Evolutionary conservation across 2,113 vertebrate species (phyloP).

Genomic region (Poeciliopsis turrubarensis): DNA sequence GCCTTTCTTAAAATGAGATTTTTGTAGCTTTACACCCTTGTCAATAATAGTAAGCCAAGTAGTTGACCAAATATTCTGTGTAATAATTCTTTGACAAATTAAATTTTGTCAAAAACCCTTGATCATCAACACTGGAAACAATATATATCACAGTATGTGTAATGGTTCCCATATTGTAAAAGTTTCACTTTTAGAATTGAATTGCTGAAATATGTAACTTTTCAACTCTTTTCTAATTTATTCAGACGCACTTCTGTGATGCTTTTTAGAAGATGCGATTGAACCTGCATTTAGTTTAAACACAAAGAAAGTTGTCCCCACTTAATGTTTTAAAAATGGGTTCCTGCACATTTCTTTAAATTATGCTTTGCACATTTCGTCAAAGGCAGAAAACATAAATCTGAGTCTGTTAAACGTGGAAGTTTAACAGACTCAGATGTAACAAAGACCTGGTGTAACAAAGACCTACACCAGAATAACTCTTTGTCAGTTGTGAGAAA

Average conservation of each 20-base stretch:
- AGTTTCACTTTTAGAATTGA: background rate
- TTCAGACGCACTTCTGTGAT: background rate
- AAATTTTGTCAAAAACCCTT: no score
- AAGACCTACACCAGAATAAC: conserved; percentile 4
- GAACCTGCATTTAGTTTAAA: conserved; percentile 1
- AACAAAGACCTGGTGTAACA: background rate
- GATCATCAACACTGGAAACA: no score
- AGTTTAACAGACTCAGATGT: background rate
- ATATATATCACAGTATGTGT: background rate
- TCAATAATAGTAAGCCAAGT: background rate
- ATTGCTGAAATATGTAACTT: background rate
- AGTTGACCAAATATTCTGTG: background rate
- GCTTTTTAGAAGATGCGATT: background rate
- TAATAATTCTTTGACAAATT: background rate
- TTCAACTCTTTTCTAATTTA: background rate
- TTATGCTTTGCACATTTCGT: conserved; percentile 11
- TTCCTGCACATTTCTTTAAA: conserved; percentile 11
- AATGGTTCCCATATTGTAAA: background rate
- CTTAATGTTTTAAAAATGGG: background rate
- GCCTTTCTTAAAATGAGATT: background rate
- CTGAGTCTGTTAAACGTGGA: conserved; percentile 20
- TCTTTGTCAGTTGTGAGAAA: conserved; percentile 17
- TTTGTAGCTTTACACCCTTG: background rate
- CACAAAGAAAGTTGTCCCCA: background rate
- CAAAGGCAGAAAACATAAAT: conserved; percentile 15